phyloP scores from a whole-genome alignment of 2,113 vertebrate genomes.

The Urocitellus parryii region DNA sequence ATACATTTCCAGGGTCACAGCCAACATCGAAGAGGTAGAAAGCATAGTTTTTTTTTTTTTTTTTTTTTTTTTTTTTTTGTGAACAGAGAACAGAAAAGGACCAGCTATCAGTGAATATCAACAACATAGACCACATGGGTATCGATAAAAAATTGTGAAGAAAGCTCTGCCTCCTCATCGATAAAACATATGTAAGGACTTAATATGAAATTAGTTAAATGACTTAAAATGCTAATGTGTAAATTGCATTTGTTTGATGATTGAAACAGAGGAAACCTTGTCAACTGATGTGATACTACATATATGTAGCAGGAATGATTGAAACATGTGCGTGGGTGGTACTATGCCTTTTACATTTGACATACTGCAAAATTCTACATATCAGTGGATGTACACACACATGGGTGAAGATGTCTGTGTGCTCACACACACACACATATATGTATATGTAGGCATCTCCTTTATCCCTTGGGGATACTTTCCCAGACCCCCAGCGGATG shows the following conservation, averaged over 20 bases:
- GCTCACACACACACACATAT: too few species aligned
- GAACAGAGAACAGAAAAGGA: background rate
- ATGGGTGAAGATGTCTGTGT: background rate
- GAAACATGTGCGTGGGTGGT: background rate
- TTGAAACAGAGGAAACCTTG: too few species aligned
- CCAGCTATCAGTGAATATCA: background rate
- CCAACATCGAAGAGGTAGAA: background rate
- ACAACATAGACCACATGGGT: background rate
- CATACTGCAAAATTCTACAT: background rate
- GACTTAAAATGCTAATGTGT: background rate
- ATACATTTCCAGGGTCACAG: background rate
- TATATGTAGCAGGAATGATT: too few species aligned
- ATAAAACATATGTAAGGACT: background rate
- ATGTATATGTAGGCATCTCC: background rate
- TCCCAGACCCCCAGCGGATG: too few species aligned
- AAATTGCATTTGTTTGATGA: background rate
- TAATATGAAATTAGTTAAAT: background rate
- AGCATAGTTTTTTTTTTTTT: background rate
- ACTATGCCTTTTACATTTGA: background rate
- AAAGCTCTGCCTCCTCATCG: background rate
- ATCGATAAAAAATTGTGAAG: background rate
- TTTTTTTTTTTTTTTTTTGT: too few species aligned
- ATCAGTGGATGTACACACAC: background rate
- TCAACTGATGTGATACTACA: too few species aligned
- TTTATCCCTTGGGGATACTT: background rate